Conservation (phyloP, 2,888 invertebrate species). For the Pristionchus exspectatus region DNA sequence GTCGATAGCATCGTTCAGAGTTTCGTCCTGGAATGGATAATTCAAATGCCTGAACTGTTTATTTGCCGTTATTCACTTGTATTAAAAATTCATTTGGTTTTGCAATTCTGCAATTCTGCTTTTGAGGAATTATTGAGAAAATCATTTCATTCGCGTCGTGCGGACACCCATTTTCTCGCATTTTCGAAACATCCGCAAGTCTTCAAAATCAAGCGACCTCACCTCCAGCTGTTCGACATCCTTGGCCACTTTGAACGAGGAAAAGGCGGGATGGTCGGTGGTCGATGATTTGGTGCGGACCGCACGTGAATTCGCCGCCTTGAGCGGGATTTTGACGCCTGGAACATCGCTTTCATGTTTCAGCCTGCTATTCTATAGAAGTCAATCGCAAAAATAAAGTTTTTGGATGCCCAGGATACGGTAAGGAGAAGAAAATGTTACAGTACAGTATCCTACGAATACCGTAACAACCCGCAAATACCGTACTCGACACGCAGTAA, state of each 20-base stretch:
- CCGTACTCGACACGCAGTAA: conserved; percentile 58
- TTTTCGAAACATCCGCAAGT: too few relatives aligned
- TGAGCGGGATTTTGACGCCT: conserved; percentile 44
- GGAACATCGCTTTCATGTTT: background rate
- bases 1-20: conserved; percentile 43
- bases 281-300: background rate
- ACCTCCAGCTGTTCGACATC: conserved; percentile 18
- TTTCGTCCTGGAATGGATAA: background rate
- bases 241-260: conserved; percentile 49
- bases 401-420: background rate
- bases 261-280: conserved; percentile 31
- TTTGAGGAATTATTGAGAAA: too few relatives aligned
- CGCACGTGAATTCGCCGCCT: background rate
- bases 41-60: too few relatives aligned
- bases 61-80: too few relatives aligned
- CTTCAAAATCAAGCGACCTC: too few relatives aligned
- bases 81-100: too few relatives aligned
- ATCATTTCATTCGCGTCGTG: too few relatives aligned
- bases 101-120: too few relatives aligned
- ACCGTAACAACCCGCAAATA: background rate
- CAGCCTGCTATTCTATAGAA: too few relatives aligned
- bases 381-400: too few relatives aligned
- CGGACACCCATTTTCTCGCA: too few relatives aligned
- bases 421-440: background rate
- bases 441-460: background rate